Conservation (phyloP, 2,797 vertebrate genomes). For the Schizopygopsis pylzovi region DNA sequence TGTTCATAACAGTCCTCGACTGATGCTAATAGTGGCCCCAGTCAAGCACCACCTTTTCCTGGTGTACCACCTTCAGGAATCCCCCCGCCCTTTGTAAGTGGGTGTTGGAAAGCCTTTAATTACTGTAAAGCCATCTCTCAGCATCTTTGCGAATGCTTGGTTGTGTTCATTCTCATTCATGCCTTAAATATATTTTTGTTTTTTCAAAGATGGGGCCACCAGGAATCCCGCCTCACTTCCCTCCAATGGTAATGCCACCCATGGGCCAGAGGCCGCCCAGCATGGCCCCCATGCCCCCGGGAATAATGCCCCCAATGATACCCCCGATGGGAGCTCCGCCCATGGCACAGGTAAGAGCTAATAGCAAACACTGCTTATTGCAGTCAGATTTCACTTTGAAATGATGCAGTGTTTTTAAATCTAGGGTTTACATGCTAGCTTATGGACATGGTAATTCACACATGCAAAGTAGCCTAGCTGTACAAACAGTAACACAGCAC, state of each 20-base stretch:
- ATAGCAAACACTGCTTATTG: background rate
- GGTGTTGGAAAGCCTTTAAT: constrained; percentile 58
- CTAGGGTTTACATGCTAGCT: background rate
- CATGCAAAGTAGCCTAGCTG: background rate
- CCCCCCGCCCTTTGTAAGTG: constrained; percentile 85
- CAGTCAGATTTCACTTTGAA: background rate
- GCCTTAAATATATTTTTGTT: background rate
- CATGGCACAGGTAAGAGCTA: constrained; percentile 91
- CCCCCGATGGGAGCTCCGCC: constrained; percentile 95
- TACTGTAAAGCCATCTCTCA: constrained; percentile 45
- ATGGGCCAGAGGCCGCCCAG: constrained; percentile 92
- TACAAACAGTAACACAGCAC: background rate
- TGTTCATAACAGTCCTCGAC: constrained; percentile 82
- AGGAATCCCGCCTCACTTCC: constrained; percentile 93
- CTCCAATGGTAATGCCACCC: constrained; percentile 94
- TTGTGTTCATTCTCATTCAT: background rate
- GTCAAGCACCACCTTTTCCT: constrained; percentile 82
- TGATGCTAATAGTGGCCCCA: constrained; percentile 84
- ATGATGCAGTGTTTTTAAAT: background rate
- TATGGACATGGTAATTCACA: background rate
- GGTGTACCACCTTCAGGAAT: constrained; percentile 82
- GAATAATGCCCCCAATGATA: constrained; percentile 99
- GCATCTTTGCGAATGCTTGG: constrained; percentile 1
- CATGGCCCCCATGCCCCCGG: constrained; percentile 93
- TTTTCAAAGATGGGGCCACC: constrained; percentile 93